phyloP scores from a whole-genome alignment of 37 sponge, comb jelly and placozoan genomes.

The Dysidea cf. avara region DNA sequence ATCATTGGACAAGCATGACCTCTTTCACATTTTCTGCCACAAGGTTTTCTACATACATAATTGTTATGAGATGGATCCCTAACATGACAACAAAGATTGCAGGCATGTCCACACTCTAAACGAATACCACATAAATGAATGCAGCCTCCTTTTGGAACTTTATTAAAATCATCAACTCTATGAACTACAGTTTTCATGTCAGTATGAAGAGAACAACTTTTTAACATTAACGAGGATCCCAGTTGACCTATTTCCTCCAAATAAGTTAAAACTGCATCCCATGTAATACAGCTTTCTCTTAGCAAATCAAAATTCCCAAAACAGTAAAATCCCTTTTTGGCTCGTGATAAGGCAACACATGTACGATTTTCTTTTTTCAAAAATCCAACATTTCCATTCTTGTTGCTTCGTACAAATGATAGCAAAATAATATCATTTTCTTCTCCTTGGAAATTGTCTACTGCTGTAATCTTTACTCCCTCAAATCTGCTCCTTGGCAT shows the following conservation, averaged over 20 bases:
- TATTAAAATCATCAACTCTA: too few relatives aligned
- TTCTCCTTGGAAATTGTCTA: conserved; percentile 96
- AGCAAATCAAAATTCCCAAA: too few relatives aligned
- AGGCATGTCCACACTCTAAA: too few relatives aligned
- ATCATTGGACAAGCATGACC: conserved; percentile 42
- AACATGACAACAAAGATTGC: conserved; percentile 60
- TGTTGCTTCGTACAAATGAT: conserved; percentile 81
- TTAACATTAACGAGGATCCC: too few relatives aligned
- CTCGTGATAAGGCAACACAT: too few relatives aligned
- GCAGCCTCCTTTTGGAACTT: too few relatives aligned
- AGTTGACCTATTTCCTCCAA: conserved; percentile 27
- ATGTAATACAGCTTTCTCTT: too few relatives aligned
- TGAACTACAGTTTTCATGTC: too few relatives aligned
- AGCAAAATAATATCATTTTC: conserved; percentile 93
- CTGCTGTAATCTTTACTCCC: conserved; percentile 63
- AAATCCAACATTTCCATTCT: conserved; percentile 70
- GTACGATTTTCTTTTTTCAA: too few relatives aligned
- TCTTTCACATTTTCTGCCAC: conserved; percentile 21
- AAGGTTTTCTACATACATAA: conserved; percentile 51
- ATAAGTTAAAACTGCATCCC: conserved; percentile 69
- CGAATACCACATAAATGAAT: too few relatives aligned
- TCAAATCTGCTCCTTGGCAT: conserved; percentile 65
- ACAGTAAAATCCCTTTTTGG: too few relatives aligned
- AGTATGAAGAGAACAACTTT: too few relatives aligned
- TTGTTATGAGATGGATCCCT: conserved; percentile 54